Conservation (phyloP, 2,888 invertebrate genomes). For the Caenorhabditis macrosperma region DNA sequence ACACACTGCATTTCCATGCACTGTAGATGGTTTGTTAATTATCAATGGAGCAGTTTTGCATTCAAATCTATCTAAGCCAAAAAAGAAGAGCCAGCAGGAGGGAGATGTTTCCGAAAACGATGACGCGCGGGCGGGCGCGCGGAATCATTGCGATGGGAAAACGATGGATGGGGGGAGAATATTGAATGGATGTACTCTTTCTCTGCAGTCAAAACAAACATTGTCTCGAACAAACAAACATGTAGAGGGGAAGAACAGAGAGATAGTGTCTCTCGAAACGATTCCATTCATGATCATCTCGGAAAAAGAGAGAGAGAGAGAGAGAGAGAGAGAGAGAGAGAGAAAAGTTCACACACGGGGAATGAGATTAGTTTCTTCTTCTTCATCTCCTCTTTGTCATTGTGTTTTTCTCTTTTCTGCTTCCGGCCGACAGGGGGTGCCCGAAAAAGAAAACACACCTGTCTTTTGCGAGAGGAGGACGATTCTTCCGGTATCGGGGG, state of each 20-base stretch:
- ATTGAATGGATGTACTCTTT: background rate
- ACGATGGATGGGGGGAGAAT: background rate
- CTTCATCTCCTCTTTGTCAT: slow-evolving; percentile 9
- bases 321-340: background rate
- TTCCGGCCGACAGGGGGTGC: no score
- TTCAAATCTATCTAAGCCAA: background rate
- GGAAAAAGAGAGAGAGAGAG: no score
- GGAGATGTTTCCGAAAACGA: background rate
- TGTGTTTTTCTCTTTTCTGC: slow-evolving; percentile 4
- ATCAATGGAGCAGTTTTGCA: background rate
- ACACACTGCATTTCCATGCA: no score
- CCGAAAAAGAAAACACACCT: slow-evolving; percentile 18
- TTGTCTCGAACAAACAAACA: slow-evolving; percentile 24
- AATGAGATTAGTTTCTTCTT: slow-evolving; percentile 45
- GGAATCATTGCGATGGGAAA: no score
- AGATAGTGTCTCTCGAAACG: slow-evolving; percentile 1
- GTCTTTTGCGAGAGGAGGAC: background rate
- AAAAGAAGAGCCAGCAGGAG: background rate
- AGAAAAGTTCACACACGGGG: slow-evolving; percentile 6
- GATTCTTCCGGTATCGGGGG: background rate
- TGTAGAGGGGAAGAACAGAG: no score
- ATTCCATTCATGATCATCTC: background rate
- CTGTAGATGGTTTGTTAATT: no score
- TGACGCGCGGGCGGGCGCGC: no score
- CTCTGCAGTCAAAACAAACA: slow-evolving; percentile 42